These are phyloP conservation scores for Ceyx margarethae DNA, from an alignment of 2,113 vertebrate species.

Conservation along the genomic window DNA sequence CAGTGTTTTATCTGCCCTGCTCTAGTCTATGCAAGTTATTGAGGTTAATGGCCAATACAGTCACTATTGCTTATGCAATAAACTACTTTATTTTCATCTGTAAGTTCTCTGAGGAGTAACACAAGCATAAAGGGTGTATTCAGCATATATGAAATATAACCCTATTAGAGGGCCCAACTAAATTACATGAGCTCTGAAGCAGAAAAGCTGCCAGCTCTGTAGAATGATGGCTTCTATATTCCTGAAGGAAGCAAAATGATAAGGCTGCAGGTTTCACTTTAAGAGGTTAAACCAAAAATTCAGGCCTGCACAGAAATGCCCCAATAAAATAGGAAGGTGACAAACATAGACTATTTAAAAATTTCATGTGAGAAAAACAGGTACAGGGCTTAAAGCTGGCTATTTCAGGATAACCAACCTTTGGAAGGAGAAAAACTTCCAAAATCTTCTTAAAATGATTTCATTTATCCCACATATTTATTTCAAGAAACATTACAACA, in stretches of 20 bases:
- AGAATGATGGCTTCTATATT: conserved; percentile 60
- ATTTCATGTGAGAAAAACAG: neutral
- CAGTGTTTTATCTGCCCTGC: conserved; percentile 53
- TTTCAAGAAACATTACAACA: neutral
- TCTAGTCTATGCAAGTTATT: conserved; percentile 49
- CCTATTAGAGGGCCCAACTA: conserved; percentile 63
- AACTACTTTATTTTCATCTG: conserved; percentile 66
- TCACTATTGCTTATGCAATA: conserved; percentile 64
- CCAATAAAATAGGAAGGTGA: conserved; percentile 36
- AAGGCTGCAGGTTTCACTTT: conserved; percentile 42
- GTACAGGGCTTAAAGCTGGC: neutral
- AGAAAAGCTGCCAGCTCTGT: conserved; percentile 64
- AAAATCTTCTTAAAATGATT: neutral
- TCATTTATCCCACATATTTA: neutral
- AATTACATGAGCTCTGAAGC: conserved; percentile 70
- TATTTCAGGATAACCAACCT: neutral
- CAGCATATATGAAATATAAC: conserved; percentile 64
- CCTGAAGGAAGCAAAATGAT: conserved; percentile 60
- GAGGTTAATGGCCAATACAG: conserved; percentile 68
- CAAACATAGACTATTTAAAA: conserved; percentile 13
- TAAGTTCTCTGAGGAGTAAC: conserved; percentile 61
- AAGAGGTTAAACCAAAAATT: conserved; percentile 52
- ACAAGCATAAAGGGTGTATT: conserved; percentile 66
- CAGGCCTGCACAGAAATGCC: conserved; percentile 16
- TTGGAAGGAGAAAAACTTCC: neutral